phyloP scores from a whole-genome alignment of 2,888 invertebrate species.

The Caenorhabditis parvicauda region DNA sequence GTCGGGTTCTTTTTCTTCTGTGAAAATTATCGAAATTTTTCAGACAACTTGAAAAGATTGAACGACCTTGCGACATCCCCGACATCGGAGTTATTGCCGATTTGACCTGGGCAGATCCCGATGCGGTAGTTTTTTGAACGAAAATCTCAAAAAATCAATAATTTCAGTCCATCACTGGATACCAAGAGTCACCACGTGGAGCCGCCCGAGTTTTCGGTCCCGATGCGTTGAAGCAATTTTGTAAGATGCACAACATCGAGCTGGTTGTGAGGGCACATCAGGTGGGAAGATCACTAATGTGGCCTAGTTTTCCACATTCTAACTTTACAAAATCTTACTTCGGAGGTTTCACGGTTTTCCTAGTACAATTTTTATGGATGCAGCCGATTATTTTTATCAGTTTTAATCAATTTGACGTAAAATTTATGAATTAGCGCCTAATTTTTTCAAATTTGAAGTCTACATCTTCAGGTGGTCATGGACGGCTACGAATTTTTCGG shows the following conservation, averaged over 20 bases:
- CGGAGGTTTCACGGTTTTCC: too few species aligned
- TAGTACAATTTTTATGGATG: neutral
- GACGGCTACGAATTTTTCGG: slow-evolving; percentile 69
- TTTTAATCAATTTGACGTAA: too few species aligned
- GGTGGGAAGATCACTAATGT: too few species aligned
- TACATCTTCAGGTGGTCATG: slow-evolving; percentile 66
- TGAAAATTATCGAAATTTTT: neutral
- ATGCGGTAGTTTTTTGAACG: slow-evolving; percentile 8
- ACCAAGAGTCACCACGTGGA: slow-evolving; percentile 36
- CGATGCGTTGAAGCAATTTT: slow-evolving; percentile 39
- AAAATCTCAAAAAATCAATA: neutral
- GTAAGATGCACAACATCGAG: slow-evolving; percentile 38
- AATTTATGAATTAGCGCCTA: too few species aligned
- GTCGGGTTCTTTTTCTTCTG: neutral
- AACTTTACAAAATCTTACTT: too few species aligned
- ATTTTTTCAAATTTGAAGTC: too few species aligned
- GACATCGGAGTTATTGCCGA: slow-evolving; percentile 67
- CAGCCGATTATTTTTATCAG: neutral
- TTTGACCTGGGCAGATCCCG: slow-evolving; percentile 63
- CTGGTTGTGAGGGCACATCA: slow-evolving; percentile 56
- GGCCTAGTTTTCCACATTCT: too few species aligned
- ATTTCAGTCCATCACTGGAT: slow-evolving; percentile 18
- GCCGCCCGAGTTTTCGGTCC: slow-evolving; percentile 46
- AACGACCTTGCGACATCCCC: slow-evolving; percentile 69
- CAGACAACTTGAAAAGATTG: slow-evolving; percentile 67